Conservation (phyloP, 2,888 invertebrate species). For the Frankliniella intonsa region DNA sequence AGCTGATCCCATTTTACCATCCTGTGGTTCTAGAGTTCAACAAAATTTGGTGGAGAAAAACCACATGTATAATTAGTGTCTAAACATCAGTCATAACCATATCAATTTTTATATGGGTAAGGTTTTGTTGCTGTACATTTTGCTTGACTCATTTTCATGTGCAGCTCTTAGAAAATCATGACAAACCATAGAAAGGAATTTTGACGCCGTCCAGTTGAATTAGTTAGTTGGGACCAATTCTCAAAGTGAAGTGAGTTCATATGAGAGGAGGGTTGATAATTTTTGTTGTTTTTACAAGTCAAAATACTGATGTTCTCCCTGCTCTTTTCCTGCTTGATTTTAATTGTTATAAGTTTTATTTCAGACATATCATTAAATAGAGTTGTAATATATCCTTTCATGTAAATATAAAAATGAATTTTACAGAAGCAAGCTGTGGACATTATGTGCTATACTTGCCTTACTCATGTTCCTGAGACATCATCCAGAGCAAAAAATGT, state of each 20-base stretch:
- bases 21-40: too few species aligned
- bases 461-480: not conserved
- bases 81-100: too few species aligned
- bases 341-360: not conserved
- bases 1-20: not conserved
- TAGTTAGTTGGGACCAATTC: conserved; percentile 23
- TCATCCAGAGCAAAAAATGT: too few species aligned
- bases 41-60: too few species aligned
- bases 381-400: not conserved
- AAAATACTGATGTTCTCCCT: not conserved
- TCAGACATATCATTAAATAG: conserved; percentile 14
- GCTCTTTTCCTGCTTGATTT: not conserved
- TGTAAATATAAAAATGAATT: not conserved
- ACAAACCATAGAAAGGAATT: not conserved
- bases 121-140: too few species aligned
- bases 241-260: not conserved
- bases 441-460: not conserved
- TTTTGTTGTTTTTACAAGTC: conserved; percentile 14
- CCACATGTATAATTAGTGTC: too few species aligned
- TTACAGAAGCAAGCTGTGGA: not conserved
- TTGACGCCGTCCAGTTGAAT: conserved; percentile 16
- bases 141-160: too few species aligned
- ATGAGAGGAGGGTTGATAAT: not conserved
- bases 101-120: too few species aligned
- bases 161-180: not conserved